A percentile compares a stretch with the other conserved stretches of the same genome.
Conservation (phyloP, 2,113 vertebrate genomes). For the Xiphophorus couchianus region DNA sequence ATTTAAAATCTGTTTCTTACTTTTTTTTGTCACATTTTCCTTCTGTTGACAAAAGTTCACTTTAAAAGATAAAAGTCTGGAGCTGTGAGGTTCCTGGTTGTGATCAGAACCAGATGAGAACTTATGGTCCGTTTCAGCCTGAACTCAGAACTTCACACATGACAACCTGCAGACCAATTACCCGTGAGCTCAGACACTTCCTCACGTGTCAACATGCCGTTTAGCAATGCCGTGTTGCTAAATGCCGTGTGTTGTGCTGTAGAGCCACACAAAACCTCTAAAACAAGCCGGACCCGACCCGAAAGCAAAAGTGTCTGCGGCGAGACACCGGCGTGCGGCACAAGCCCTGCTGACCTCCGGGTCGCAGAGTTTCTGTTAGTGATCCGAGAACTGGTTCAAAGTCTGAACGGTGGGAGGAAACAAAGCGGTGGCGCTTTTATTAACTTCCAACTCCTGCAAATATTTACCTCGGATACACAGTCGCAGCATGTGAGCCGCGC, state of each 20-base stretch:
- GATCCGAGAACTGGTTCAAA: neutral
- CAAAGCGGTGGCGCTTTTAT: neutral
- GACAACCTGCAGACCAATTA: neutral
- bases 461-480: conserved; percentile 4
- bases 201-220: neutral
- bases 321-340: neutral
- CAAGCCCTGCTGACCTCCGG: neutral
- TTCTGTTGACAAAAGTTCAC: too few relatives aligned
- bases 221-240: neutral
- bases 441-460: conserved; percentile 4
- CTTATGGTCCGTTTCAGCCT: neutral
- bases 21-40: too few relatives aligned
- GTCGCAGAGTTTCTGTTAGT: neutral
- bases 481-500: neutral
- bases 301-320: neutral
- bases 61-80: too few relatives aligned
- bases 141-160: neutral
- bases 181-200: neutral
- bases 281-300: neutral
- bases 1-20: too few relatives aligned
- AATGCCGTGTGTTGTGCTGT: too few relatives aligned
- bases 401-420: neutral
- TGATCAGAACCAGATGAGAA: neutral
- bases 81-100: neutral
- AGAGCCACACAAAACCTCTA: neutral